Percentiles rank a stretch among this genome's conserved stretches.
Conservation (phyloP, 2,888 invertebrate species). For the Spodoptera littoralis region DNA sequence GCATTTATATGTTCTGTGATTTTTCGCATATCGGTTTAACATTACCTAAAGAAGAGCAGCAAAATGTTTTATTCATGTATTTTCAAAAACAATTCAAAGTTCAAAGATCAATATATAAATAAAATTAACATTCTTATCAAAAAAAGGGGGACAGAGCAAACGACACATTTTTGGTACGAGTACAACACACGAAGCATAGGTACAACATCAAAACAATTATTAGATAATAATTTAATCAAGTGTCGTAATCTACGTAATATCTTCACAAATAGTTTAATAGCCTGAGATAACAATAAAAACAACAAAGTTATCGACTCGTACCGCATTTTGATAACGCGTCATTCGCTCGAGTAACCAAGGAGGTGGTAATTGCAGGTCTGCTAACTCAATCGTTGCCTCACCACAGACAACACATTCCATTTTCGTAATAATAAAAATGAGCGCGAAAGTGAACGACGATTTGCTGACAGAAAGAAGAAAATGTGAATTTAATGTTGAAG, state of each 20-base stretch:
- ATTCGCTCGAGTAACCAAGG: not conserved
- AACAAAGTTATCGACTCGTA: constrained; percentile 12
- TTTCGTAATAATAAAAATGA: constrained; percentile 34
- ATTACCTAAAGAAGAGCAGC: too few relatives aligned
- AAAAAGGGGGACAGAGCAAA: too few relatives aligned
- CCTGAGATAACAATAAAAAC: constrained; percentile 23
- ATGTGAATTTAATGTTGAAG: constrained; percentile 91
- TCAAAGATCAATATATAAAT: not conserved
- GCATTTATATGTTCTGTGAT: too few relatives aligned
- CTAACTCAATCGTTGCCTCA: constrained; percentile 14
- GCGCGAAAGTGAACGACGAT: constrained; percentile 89
- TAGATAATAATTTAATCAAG: not conserved
- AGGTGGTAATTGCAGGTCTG: not conserved
- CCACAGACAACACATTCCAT: constrained; percentile 18
- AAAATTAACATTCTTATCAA: too few relatives aligned
- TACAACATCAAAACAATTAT: not conserved
- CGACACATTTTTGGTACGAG: too few relatives aligned
- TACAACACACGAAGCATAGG: not conserved
- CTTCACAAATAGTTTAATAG: constrained; percentile 3
- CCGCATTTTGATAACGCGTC: constrained; percentile 24
- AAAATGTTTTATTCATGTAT: too few relatives aligned
- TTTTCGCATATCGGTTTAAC: too few relatives aligned
- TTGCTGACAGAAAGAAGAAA: constrained; percentile 91
- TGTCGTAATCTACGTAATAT: constrained; percentile 14
- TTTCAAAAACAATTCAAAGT: not conserved